Percentiles rank a stretch among this genome's conserved stretches.
Conservation (phyloP, 1,140 invertebrate genomes). For the Dendroctonus ponderosae region DNA sequence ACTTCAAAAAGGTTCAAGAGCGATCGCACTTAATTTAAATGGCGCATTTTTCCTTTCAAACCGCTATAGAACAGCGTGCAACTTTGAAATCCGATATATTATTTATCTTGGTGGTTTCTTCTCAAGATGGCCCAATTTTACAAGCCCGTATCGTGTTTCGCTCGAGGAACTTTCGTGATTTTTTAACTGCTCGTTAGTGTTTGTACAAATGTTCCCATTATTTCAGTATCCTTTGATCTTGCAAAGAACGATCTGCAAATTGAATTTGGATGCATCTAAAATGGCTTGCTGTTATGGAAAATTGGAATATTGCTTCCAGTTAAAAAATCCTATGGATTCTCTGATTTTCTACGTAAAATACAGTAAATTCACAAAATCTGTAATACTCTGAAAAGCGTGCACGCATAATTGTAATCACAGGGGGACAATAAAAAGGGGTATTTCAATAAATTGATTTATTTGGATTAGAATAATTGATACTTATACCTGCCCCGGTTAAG, state of each 20-base stretch:
- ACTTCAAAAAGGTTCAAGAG: constrained; percentile 8
- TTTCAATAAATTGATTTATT: too few relatives aligned
- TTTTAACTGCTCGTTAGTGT: constrained; percentile 13
- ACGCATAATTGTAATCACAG: too few relatives aligned
- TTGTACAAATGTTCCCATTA: constrained; percentile 18
- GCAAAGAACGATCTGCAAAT: not conserved
- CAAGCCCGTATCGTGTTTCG: constrained; percentile 10
- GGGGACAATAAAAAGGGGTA: too few relatives aligned
- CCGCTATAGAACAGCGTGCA: constrained; percentile 5
- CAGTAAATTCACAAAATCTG: too few relatives aligned
- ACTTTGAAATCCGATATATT: constrained; percentile 19
- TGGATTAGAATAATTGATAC: too few relatives aligned
- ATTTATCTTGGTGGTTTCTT: constrained; percentile 23
- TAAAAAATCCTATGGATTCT: too few relatives aligned
- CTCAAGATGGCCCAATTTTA: constrained; percentile 25
- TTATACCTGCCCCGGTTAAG: too few relatives aligned
- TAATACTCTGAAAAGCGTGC: too few relatives aligned
- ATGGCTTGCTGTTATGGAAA: too few relatives aligned
- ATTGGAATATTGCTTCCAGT: too few relatives aligned
- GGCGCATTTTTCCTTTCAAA: constrained; percentile 9
- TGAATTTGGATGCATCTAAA: too few relatives aligned
- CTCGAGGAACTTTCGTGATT: constrained; percentile 4
- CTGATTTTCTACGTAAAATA: too few relatives aligned
- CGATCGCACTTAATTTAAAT: constrained; percentile 10
- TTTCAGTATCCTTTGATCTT: constrained; percentile 11